These are phyloP conservation scores for Anseranas semipalmata DNA, from an alignment of 2,113 vertebrate species.

Conservation along the genomic window DNA sequence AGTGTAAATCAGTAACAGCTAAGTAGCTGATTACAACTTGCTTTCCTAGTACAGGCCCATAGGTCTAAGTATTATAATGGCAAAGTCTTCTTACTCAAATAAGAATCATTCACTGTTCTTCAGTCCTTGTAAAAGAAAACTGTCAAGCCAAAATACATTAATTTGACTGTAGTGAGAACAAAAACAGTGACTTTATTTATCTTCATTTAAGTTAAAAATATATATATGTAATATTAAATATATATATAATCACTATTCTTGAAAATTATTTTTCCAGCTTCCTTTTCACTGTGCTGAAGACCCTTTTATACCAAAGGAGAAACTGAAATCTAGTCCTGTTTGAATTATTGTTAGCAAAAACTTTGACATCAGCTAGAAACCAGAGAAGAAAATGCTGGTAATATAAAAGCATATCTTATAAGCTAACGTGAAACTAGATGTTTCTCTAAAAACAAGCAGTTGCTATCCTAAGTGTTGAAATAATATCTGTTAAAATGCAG, in stretches of 20 bases:
- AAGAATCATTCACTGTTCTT: neutral
- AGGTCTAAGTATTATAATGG: neutral
- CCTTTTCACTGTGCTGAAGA: neutral
- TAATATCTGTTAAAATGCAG: neutral
- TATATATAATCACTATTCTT: neutral
- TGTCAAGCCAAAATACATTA: neutral
- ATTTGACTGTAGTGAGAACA: neutral
- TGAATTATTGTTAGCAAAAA: neutral
- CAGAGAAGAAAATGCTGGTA: neutral
- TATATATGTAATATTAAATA: too few species aligned
- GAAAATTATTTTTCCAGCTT: neutral
- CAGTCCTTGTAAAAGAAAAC: neutral
- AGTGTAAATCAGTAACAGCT: conserved; percentile 46
- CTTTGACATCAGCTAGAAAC: neutral
- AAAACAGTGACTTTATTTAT: neutral
- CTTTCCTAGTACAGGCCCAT: neutral
- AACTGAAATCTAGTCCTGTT: neutral
- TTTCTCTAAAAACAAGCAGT: neutral
- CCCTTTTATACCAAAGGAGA: neutral
- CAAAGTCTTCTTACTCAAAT: neutral
- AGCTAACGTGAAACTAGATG: neutral
- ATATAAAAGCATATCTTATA: neutral
- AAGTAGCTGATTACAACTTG: conserved; percentile 48
- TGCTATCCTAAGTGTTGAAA: neutral
- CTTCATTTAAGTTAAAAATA: neutral